Conservation (phyloP, 2,888 invertebrate species). For the Formica aserva region DNA sequence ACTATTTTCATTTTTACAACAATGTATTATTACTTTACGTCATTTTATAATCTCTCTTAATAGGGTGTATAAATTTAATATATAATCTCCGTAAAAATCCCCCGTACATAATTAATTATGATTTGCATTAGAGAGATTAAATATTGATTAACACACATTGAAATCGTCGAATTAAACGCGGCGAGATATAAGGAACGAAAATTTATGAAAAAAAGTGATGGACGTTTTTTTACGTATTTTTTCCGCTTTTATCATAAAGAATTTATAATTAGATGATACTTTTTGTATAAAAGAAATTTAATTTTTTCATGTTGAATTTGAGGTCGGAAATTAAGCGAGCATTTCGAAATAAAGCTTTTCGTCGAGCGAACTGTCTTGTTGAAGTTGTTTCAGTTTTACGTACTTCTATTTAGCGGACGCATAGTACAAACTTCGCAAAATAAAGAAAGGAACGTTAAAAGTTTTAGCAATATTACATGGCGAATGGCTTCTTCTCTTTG, state of each 20-base stretch:
- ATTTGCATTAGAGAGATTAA: background rate
- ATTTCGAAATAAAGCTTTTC: conserved; percentile 32
- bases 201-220: conserved; percentile 5
- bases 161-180: conserved; percentile 2
- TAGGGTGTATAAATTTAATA: background rate
- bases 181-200: conserved; percentile 10
- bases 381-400: conserved; percentile 32
- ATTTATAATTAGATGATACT: conserved; percentile 13
- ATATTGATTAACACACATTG: conserved; percentile 29
- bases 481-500: background rate
- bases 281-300: conserved; percentile 33
- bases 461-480: conserved; percentile 10
- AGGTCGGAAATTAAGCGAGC: conserved; percentile 33
- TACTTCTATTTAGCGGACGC: background rate
- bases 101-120: conserved; percentile 31
- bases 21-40: background rate
- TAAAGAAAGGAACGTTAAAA: conserved; percentile 37
- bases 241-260: conserved; percentile 6
- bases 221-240: background rate
- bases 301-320: conserved; percentile 31
- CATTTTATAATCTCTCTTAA: background rate
- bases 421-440: conserved; percentile 21
- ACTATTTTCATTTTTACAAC: background rate
- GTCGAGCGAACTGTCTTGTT: conserved; percentile 25
- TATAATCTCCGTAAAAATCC: background rate